Conservation (phyloP, 2,797 vertebrate genomes). For the Pipistrellus kuhlii region DNA sequence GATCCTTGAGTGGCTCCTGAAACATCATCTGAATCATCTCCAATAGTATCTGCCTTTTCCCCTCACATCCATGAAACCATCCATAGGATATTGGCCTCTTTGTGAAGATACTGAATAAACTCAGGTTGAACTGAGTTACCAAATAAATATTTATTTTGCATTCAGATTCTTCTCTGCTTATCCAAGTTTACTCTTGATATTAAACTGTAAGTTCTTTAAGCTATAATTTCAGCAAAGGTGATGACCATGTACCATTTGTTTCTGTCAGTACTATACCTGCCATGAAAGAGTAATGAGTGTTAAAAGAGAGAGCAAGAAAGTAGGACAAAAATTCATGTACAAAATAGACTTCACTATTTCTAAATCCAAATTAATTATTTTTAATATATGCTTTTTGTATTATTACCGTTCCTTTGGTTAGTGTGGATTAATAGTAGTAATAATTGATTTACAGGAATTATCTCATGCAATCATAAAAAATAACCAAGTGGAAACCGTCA, state of each 20-base stretch:
- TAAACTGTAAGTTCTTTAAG: neutral
- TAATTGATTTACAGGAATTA: conserved; percentile 32
- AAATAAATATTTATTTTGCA: conserved; percentile 33
- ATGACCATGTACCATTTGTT: neutral
- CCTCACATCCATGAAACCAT: neutral
- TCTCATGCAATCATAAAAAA: neutral
- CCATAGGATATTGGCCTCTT: neutral
- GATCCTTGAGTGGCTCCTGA: neutral
- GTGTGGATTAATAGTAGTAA: neutral
- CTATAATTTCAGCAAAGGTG: conserved; percentile 20
- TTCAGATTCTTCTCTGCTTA: conserved; percentile 5
- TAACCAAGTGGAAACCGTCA: conserved; percentile 21
- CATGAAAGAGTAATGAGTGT: neutral
- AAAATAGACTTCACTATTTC: neutral
- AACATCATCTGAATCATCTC: neutral
- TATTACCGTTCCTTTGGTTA: neutral
- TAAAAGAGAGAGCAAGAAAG: neutral
- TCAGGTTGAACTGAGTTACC: neutral
- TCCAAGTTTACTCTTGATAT: conserved; percentile 9
- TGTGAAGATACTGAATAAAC: conserved; percentile 25
- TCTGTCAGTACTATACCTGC: neutral
- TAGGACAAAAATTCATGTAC: neutral
- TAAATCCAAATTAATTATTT: conserved; percentile 26
- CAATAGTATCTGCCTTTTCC: conserved; percentile 3
- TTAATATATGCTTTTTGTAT: neutral